Percentiles rank a stretch among this genome's conserved stretches.
phyloP scores from a whole-genome alignment of 2,113 vertebrate genomes.

The Myocastor coypus region DNA sequence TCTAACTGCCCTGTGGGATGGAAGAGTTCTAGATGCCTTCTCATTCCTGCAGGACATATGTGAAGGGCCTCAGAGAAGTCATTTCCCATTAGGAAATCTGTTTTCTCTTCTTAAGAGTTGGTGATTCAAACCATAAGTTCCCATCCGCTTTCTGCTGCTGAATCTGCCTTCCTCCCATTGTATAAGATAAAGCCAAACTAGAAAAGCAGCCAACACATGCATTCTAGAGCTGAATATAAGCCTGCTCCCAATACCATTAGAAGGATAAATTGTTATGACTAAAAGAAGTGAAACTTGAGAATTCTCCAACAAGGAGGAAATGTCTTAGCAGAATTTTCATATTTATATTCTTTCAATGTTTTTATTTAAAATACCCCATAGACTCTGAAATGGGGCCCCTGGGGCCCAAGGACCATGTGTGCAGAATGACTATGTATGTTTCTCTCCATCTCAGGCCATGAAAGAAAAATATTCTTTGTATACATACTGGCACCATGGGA shows the following conservation, averaged over 20 bases:
- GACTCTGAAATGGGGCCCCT: conserved; percentile 52
- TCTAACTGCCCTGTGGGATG: not conserved
- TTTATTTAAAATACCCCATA: conserved; percentile 63
- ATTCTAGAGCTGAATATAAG: not conserved
- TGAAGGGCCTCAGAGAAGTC: not conserved
- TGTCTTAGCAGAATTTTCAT: conserved; percentile 57
- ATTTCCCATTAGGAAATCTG: not conserved
- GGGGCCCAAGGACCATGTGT: conserved; percentile 12
- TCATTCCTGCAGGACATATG: not conserved
- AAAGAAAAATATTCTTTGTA: conserved; percentile 62
- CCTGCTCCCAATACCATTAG: not conserved
- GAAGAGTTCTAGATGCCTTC: not conserved
- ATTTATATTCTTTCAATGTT: conserved; percentile 62
- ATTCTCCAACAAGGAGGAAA: conserved; percentile 48
- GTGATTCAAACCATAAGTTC: not conserved
- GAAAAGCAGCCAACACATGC: not conserved
- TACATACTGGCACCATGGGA: conserved; percentile 7
- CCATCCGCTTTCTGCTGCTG: not conserved
- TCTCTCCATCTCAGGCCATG: conserved; percentile 36
- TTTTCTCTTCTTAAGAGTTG: not conserved
- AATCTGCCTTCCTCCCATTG: not conserved
- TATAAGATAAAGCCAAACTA: not conserved
- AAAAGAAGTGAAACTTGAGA: conserved; percentile 48
- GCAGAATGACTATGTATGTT: conserved; percentile 61
- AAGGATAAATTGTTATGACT: not conserved